Evolutionary conservation across 2,113 vertebrate species (phyloP).

Genomic region (Lepidothrix coronata): DNA sequence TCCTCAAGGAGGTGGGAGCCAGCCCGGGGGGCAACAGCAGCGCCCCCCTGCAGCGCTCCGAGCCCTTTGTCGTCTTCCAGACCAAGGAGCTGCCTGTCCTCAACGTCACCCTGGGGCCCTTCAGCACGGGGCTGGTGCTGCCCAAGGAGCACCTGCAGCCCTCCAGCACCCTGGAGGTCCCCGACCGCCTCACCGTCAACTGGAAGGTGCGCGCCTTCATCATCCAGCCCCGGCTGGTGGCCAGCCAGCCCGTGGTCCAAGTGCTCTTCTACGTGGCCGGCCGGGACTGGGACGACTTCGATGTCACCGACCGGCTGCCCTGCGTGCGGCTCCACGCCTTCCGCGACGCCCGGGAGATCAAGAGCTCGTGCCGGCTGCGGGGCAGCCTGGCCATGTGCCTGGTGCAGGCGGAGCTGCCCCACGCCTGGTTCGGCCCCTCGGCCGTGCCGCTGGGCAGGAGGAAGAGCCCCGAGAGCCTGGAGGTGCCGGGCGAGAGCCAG

Average conservation of each 20-base stretch:
- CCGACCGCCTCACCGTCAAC: conserved; percentile 90
- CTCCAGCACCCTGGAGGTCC: conserved; percentile 89
- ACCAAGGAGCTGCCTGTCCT: conserved; percentile 93
- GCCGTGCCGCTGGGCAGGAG: conserved; percentile 80
- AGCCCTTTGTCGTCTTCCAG: conserved; percentile 97
- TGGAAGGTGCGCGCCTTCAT: conserved; percentile 99
- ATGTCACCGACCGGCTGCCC: conserved; percentile 85
- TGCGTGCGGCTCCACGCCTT: conserved; percentile 93
- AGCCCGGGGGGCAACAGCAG: conserved; percentile 55
- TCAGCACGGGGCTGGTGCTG: conserved; percentile 86
- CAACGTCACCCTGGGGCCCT: conserved; percentile 92
- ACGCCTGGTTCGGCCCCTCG: conserved; percentile 88
- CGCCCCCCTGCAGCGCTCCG: conserved; percentile 80
- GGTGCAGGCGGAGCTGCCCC: conserved; percentile 88
- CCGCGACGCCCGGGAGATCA: conserved; percentile 87
- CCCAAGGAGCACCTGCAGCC: conserved; percentile 94
- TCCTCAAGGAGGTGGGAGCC: conserved; percentile 82
- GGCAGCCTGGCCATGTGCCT: conserved; percentile 91
- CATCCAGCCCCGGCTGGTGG: conserved; percentile 85
- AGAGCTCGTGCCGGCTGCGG: conserved; percentile 89
- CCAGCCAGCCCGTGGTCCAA: conserved; percentile 88
- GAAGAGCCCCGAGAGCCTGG: conserved; percentile 78
- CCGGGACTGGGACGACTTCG: conserved; percentile 95
- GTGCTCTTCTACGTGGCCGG: conserved; percentile 96
- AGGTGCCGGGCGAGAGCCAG: conserved; percentile 77